phyloP scores from a whole-genome alignment of 2,888 invertebrate species.

The Zaprionus bogoriensis region DNA sequence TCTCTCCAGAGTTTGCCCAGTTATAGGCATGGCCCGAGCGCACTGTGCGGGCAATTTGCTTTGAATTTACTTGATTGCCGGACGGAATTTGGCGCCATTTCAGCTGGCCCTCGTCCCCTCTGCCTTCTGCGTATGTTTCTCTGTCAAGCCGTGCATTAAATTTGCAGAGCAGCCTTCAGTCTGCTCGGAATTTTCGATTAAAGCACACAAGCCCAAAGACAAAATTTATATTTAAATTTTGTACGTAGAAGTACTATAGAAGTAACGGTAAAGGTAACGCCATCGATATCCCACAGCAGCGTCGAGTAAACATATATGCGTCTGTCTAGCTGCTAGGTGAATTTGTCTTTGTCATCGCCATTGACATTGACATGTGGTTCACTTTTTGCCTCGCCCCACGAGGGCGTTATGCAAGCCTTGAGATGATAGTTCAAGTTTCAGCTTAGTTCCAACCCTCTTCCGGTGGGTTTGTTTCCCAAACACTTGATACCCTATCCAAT shows the following conservation, averaged over 20 bases:
- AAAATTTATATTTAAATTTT: conserved; percentile 59
- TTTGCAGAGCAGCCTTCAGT: conserved; percentile 25
- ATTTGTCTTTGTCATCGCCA: conserved; percentile 74
- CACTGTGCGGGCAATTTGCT: conserved; percentile 74
- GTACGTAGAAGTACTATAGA: conserved; percentile 3
- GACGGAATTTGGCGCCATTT: conserved; percentile 73
- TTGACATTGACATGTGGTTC: conserved; percentile 76
- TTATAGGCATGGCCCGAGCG: conserved; percentile 26
- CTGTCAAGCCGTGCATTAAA: conserved; percentile 53
- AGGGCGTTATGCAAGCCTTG: conserved; percentile 24
- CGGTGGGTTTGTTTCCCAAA: neutral
- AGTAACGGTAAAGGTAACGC: conserved; percentile 27
- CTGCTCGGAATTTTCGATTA: conserved; percentile 60
- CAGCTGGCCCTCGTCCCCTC: neutral
- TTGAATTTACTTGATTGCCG: conserved; percentile 78
- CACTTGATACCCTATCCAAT: neutral
- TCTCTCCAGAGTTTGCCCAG: conserved; percentile 3
- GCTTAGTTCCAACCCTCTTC: conserved; percentile 8
- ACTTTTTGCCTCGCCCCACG: conserved; percentile 26
- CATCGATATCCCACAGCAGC: conserved; percentile 1
- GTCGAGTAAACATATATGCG: conserved; percentile 1
- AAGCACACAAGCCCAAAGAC: conserved; percentile 29
- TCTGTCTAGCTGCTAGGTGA: conserved; percentile 32
- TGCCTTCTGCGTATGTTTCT: conserved; percentile 1
- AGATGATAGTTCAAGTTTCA: conserved; percentile 21